Base-by-base conservation (phyloP, 2,888 invertebrate genomes). In the Selenia dentaria region DNA sequence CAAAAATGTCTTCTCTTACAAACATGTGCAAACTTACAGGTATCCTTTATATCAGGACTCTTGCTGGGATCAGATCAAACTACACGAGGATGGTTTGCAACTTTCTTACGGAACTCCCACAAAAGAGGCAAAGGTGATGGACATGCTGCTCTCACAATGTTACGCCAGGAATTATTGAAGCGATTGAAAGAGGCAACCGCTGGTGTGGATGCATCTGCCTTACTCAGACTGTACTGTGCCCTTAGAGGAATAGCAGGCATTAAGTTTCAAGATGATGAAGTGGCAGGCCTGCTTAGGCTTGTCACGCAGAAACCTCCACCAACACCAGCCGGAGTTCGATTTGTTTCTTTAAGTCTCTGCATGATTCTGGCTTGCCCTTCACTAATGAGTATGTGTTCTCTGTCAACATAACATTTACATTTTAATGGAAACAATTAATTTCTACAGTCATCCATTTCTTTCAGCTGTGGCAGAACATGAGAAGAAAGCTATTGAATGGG, bases 321-420 rank as follows among this genome's bases (percentile, higher is more conserved):
- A 0, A 96, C 96, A n/a, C 95, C 96, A 13, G 96, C 97, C 18
- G 98, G 98, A 6, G 97, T 97, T 4, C 91, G 98, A 70, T 98
- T 98, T 79, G 97, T 98, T 0, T 97, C 98, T 0, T 92, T 98
- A 24, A 97, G 97, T 11, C 92, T 99, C 1, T 98, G 98, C 72
- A 97, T 98, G 96, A 92, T 99, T 0, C 95, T 99, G 29, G 97
- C 98, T 0, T 98, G 98, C 74, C 98, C 98, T 0, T 96, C 97
- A 1, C 84, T 99, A 11, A 94, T 95, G 66, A 92, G 94, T 59
- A 84, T 81, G 75, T 86, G n/a, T n/a, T n/a, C n/a, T n/a, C n/a
- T n/a, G n/a, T n/a, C n/a, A n/a, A n/a, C n/a, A n/a, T n/a, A n/a
- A n/a, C n/a, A n/a, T n/a, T n/a, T n/a, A n/a, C n/a, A n/a, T n/a